Evolutionary conservation across 1,140 invertebrate species (phyloP).

Genomic region (Triops cancriformis): DNA sequence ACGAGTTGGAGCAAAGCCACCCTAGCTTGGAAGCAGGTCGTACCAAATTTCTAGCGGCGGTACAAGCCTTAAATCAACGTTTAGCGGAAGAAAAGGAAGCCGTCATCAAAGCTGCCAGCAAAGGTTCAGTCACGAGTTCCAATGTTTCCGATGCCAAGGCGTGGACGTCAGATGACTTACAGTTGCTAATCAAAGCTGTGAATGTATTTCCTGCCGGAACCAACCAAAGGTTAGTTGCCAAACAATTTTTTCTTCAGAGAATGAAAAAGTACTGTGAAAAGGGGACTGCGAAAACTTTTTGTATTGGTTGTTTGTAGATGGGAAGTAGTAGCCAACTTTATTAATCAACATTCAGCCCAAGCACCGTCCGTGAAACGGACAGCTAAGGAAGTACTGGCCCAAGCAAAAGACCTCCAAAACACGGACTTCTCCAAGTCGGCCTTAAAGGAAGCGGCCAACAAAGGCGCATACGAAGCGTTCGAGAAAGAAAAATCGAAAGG

Average conservation of each 20-base stretch:
- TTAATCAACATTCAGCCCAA: constrained; percentile 70
- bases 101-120: constrained; percentile 31
- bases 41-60: constrained; percentile 53
- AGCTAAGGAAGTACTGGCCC: constrained; percentile 86
- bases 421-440: constrained; percentile 75
- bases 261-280: not conserved
- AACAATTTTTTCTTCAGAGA: constrained; percentile 16
- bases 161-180: constrained; percentile 75
- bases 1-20: constrained; percentile 48
- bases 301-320: constrained; percentile 48
- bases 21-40: constrained; percentile 45
- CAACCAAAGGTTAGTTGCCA: constrained; percentile 54
- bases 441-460: constrained; percentile 77
- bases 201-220: constrained; percentile 95
- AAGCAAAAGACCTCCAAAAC: constrained; percentile 89
- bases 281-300: constrained; percentile 14
- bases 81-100: constrained; percentile 60
- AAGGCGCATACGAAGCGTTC: constrained; percentile 84
- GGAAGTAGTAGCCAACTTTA: constrained; percentile 93
- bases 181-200: constrained; percentile 87
- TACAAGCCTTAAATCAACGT: constrained; percentile 60
- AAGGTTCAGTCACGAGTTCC: constrained; percentile 26
- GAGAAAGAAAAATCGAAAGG: constrained; percentile 67
- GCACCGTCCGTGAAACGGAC: constrained; percentile 44
- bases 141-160: constrained; percentile 34